phyloP scores from a whole-genome alignment of 1,140 invertebrate species.

The Tetramorium simillimum region DNA sequence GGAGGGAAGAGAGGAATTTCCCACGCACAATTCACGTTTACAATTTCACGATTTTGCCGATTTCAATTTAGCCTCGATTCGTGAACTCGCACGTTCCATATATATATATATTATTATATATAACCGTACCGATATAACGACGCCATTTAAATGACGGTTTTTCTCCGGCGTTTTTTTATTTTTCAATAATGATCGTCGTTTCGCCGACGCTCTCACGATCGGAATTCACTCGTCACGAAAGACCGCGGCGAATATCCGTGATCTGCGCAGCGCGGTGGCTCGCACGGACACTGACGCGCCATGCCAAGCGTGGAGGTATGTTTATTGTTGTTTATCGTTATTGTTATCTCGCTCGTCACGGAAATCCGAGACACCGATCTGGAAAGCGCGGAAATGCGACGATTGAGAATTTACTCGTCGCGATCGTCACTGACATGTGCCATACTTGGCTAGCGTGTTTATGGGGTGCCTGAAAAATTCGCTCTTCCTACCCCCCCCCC shows the following conservation, averaged over 20 bases:
- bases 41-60: neutral
- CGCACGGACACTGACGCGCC: neutral
- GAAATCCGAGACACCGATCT: conserved; percentile 33
- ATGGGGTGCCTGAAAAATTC: neutral
- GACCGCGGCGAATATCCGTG: neutral
- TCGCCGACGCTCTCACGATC: neutral
- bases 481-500: too few species aligned
- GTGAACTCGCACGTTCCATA: neutral
- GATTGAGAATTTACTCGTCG: conserved; percentile 5
- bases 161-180: neutral
- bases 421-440: too few species aligned
- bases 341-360: conserved; percentile 37
- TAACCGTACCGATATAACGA: neutral
- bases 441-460: neutral
- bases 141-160: neutral
- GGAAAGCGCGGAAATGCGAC: neutral
- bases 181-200: neutral
- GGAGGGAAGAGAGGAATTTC: too few species aligned
- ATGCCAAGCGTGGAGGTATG: neutral
- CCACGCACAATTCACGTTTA: neutral
- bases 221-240: neutral
- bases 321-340: conserved; percentile 50
- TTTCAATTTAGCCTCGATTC: neutral
- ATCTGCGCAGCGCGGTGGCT: neutral
- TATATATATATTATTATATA: too few species aligned